Base-by-base conservation (phyloP, 2,888 invertebrate genomes). In the Prosopocoilus inquinatus region DNA sequence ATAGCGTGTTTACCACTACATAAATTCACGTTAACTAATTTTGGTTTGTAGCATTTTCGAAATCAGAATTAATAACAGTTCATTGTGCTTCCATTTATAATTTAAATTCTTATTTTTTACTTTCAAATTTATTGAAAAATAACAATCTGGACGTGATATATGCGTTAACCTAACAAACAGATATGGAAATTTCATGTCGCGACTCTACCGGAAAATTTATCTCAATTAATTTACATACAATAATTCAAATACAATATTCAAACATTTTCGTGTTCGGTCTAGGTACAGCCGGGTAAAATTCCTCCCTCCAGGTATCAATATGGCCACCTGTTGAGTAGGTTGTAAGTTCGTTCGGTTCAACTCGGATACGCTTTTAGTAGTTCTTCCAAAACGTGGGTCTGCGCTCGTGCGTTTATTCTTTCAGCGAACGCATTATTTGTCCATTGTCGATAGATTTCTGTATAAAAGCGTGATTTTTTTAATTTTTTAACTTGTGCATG, bases 321-420 rank as follows among this genome's bases (percentile, higher is more conserved):
- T 67, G 67, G 65, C 68, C 67, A 69, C 68, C 67, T 69, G 68
- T 69, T 69, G 67, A 64, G 64, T 59, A 58, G 59, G 62, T 61
- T 61, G 55, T 49, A 53, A 53, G 52, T 56, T 47, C 55, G 47
- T 57, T 63, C 65, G 64, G 59, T 55, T 50, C 46, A 15, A 20
- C 48, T 65, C 62, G 62, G 63, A 47, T 49, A 55, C 34, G 50
- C 51, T 55, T 57, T 60, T 51, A 60, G 20, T 28, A 28, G 61
- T 60, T 59, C 63, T 48, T 48, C 36, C 20, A 39, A 47, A 53
- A 53, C 53, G 12, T n/a, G 35, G 39, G 45, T 15, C 35, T 20
- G 46, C 3, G 52, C 15, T 9, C 28, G 41, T 9, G 33, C 3
- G 46, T 46, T 7, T 28, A 12, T 36, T 46, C 43, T 43, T 33